A percentile compares a stretch with the other conserved stretches of the same genome.
Evolutionary conservation across 2,113 vertebrate genomes (phyloP).

Genomic region (Poeciliopsis turrubarensis): DNA sequence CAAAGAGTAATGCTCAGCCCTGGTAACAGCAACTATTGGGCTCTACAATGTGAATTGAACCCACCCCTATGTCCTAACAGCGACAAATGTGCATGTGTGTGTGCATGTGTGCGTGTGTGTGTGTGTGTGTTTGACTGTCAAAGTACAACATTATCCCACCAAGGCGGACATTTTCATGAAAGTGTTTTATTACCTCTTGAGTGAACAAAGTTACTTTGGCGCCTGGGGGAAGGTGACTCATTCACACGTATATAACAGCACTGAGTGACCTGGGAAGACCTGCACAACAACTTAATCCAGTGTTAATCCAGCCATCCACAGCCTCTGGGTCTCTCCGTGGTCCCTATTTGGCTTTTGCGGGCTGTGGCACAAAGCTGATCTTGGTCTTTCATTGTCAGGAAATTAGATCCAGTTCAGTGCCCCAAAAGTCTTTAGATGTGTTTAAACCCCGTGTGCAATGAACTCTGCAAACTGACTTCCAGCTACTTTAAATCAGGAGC

Average conservation of each 20-base stretch:
- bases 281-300: slow-evolving; percentile 58
- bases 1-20: no score
- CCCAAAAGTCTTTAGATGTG: slow-evolving; percentile 35
- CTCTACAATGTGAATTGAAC: neutral
- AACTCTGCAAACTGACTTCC: slow-evolving; percentile 9
- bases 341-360: slow-evolving; percentile 35
- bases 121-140: neutral
- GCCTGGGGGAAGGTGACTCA: slow-evolving; percentile 37
- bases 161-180: neutral
- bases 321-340: slow-evolving; percentile 20
- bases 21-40: neutral
- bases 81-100: no score
- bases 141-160: neutral
- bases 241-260: slow-evolving; percentile 16
- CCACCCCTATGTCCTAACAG: neutral
- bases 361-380: slow-evolving; percentile 57
- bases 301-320: slow-evolving; percentile 54
- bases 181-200: slow-evolving; percentile 10
- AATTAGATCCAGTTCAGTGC: slow-evolving; percentile 33
- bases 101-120: neutral
- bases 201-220: neutral
- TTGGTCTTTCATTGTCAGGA: slow-evolving; percentile 38
- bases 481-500: no score
- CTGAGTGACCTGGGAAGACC: slow-evolving; percentile 38
- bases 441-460: slow-evolving; percentile 17